A percentile compares a stretch with the other conserved stretches of the same genome.
phyloP scores from a whole-genome alignment of 2,797 vertebrate species.

The Smutsia temminckii region DNA sequence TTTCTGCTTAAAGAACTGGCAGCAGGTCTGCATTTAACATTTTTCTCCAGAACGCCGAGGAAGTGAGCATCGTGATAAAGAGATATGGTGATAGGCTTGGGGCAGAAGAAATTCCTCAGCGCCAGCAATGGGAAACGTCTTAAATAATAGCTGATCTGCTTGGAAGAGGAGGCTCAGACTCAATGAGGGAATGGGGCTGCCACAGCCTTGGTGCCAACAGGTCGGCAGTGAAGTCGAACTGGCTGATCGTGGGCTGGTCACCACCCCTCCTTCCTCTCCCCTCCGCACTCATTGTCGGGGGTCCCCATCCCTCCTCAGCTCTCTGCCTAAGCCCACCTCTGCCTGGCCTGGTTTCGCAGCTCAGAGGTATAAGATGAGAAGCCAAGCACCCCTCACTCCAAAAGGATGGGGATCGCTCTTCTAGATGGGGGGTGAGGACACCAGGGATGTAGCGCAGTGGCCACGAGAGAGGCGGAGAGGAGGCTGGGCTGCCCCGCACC shows the following conservation, averaged over 20 bases:
- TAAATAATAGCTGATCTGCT: not conserved
- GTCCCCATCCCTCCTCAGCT: too few relatives aligned
- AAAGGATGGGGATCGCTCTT: not conserved
- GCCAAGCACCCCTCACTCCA: not conserved
- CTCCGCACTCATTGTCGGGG: not conserved
- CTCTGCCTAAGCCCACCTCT: not conserved
- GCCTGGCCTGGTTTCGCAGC: not conserved
- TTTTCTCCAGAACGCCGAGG: conserved; percentile 10
- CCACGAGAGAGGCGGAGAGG: not conserved
- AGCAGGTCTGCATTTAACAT: conserved; percentile 45
- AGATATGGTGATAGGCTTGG: conserved; percentile 32
- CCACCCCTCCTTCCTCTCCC: not conserved
- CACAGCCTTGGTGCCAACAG: conserved; percentile 51
- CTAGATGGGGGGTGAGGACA: not conserved
- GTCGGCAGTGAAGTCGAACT: conserved; percentile 58
- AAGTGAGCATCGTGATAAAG: conserved; percentile 36
- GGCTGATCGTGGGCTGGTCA: not conserved
- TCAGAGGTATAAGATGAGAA: not conserved
- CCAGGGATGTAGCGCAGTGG: not conserved
- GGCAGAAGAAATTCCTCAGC: conserved; percentile 11
- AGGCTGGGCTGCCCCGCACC: not conserved
- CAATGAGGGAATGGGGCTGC: not conserved
- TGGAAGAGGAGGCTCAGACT: conserved; percentile 7
- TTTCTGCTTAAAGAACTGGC: conserved; percentile 41
- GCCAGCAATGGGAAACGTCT: not conserved